Percentiles rank a stretch among this genome's conserved stretches.
These are phyloP conservation scores for Idaea straminata DNA, from an alignment of 2,888 invertebrate genomes.

Conservation along the genomic window DNA sequence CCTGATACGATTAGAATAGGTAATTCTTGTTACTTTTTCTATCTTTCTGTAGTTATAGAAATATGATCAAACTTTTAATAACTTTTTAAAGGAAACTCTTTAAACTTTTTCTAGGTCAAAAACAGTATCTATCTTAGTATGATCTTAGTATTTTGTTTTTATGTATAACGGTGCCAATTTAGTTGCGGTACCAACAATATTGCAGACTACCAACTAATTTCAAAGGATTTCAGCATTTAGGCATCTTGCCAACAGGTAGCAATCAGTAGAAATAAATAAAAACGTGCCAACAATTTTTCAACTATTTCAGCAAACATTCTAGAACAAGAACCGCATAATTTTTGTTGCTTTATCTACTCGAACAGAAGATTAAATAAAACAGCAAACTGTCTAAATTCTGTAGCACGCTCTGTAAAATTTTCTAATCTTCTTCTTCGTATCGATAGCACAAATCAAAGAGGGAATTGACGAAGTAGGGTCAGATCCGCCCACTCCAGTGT, in stretches of 20 bases:
- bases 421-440: no score
- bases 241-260: neutral
- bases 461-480: no score
- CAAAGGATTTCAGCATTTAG: neutral
- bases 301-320: neutral
- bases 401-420: neutral
- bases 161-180: neutral
- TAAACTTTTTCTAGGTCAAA: no score
- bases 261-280: neutral
- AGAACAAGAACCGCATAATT: neutral
- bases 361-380: neutral
- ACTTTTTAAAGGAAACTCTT: neutral
- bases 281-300: neutral
- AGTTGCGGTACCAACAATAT: neutral
- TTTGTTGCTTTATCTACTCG: neutral
- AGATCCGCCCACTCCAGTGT: no score
- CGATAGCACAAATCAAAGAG: no score
- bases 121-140: no score
- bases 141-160: neutral
- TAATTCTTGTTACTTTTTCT: conserved; percentile 39
- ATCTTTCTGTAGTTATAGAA: neutral
- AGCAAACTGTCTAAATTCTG: neutral
- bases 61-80: neutral
- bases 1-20: conserved; percentile 80
- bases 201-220: neutral